A percentile compares a stretch with the other conserved stretches of the same genome.
Conservation (phyloP, 2,888 invertebrate species). For the Dolomedes plantarius region DNA sequence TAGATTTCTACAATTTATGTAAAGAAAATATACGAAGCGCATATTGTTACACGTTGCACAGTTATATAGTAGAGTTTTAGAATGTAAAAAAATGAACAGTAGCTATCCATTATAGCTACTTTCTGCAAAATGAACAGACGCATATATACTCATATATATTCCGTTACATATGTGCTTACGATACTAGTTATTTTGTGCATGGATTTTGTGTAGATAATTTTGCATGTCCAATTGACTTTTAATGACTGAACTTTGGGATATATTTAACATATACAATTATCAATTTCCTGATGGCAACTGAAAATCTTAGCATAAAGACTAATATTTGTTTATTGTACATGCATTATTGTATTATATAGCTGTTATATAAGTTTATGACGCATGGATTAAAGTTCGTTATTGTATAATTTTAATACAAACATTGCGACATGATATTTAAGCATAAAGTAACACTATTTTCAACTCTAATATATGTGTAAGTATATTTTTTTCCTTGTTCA, state of each 20-base stretch:
- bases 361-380: neutral
- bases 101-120: neutral
- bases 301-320: constrained; percentile 12
- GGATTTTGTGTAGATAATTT: neutral
- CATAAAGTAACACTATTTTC: constrained; percentile 11
- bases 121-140: neutral
- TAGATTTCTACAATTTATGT: too few relatives aligned
- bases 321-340: neutral
- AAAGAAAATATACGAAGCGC: too few relatives aligned
- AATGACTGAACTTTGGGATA: neutral
- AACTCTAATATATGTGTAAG: too few relatives aligned
- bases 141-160: too few relatives aligned
- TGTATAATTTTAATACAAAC: neutral
- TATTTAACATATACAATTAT: neutral
- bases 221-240: neutral
- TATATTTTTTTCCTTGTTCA: too few relatives aligned
- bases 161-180: too few relatives aligned
- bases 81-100: neutral
- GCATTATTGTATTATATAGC: neutral
- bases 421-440: neutral
- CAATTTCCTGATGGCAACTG: constrained; percentile 13
- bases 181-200: constrained; percentile 7
- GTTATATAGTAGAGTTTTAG: neutral
- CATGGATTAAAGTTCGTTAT: neutral
- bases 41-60: neutral